Conservation (phyloP, 1,140 invertebrate genomes). For the Leucophenga varia region DNA sequence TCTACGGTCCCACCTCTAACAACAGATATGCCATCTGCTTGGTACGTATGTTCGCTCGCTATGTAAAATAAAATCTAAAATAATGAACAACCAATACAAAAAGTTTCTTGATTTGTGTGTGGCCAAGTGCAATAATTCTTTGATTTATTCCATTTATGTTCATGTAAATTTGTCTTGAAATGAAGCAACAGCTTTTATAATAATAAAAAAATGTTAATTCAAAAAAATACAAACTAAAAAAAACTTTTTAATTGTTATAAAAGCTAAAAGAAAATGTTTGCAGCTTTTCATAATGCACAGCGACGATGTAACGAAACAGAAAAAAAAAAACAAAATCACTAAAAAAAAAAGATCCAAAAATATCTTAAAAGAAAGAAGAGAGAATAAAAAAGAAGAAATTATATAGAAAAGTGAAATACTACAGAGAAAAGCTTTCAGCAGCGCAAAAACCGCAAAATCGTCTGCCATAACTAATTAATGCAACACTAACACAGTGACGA, state of each 20-base stretch:
- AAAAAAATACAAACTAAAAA: not conserved
- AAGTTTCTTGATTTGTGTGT: too few relatives aligned
- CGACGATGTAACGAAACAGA: not conserved
- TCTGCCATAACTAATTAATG: conserved; percentile 57
- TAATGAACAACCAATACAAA: too few relatives aligned
- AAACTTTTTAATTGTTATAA: too few relatives aligned
- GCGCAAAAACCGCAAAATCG: conserved; percentile 52
- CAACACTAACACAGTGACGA: conserved; percentile 43
- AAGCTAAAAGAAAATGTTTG: conserved; percentile 6
- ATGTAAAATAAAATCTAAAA: too few relatives aligned
- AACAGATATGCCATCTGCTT: too few relatives aligned
- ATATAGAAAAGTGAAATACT: too few relatives aligned
- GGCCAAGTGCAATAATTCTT: too few relatives aligned
- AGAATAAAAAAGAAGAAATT: conserved; percentile 15
- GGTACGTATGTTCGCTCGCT: too few relatives aligned
- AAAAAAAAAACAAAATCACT: not conserved
- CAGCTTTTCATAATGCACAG: not conserved
- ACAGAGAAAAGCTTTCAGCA: conserved; percentile 54
- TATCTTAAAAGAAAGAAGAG: conserved; percentile 1
- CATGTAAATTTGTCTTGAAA: not conserved
- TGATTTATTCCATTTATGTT: too few relatives aligned
- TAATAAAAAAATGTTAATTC: conserved; percentile 10
- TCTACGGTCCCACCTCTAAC: too few relatives aligned
- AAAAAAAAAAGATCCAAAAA: not conserved
- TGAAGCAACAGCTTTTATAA: not conserved